Conservation (phyloP, 2,888 invertebrate genomes). For the Platerodrilus igneus region DNA sequence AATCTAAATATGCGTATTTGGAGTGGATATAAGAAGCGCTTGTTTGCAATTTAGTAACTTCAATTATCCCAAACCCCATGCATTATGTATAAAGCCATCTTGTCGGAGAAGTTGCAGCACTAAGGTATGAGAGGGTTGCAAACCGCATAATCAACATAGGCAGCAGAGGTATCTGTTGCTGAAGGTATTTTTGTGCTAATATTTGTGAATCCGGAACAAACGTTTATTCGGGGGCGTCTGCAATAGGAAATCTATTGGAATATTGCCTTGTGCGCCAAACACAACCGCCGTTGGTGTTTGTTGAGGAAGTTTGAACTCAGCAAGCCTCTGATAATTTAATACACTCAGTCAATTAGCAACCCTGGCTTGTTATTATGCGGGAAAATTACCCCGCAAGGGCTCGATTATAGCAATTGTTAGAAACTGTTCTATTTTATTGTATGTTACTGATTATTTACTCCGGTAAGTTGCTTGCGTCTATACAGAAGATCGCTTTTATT, state of each 20-base stretch:
- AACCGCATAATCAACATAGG: too few species aligned
- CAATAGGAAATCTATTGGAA: conserved; percentile 13
- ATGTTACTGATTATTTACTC: too few species aligned
- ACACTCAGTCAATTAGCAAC: conserved; percentile 42
- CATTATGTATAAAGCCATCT: too few species aligned
- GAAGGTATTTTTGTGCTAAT: conserved; percentile 13
- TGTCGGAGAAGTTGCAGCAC: too few species aligned
- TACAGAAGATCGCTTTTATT: too few species aligned
- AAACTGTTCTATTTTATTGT: conserved; percentile 28
- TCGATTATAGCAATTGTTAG: conserved; percentile 38
- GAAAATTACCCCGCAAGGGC: conserved; percentile 40
- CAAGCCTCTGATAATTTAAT: conserved; percentile 44
- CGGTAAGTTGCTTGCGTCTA: too few species aligned
- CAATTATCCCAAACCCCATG: too few species aligned
- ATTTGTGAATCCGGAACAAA: conserved; percentile 14
- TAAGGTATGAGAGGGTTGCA: too few species aligned
- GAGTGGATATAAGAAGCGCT: too few species aligned
- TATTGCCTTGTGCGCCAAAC: conserved; percentile 10
- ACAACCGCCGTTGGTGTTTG: conserved; percentile 24
- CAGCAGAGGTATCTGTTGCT: too few species aligned
- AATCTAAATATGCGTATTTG: too few species aligned
- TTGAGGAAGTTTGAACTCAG: conserved; percentile 34
- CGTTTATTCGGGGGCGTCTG: conserved; percentile 13
- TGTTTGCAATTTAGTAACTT: too few species aligned
- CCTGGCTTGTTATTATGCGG: conserved; percentile 40